A percentile compares a stretch with the other conserved stretches of the same genome.
Evolutionary conservation across 2,113 vertebrate genomes (phyloP).

Genomic region (Etheostoma spectabile): DNA sequence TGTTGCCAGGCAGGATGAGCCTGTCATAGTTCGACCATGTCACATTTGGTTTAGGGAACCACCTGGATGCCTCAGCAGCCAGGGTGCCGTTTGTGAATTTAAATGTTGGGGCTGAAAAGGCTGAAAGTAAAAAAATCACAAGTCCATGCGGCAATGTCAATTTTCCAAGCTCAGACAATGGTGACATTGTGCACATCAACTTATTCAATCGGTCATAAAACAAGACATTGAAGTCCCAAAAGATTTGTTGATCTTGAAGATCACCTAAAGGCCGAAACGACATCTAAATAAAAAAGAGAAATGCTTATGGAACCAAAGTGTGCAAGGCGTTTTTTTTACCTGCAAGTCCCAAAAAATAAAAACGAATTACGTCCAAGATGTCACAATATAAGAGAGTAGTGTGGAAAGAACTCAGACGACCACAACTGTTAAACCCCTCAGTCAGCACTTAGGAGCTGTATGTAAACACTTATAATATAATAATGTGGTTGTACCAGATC

Average conservation of each 20-base stretch:
- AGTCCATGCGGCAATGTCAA: no score
- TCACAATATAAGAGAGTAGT: background rate
- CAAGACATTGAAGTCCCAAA: background rate
- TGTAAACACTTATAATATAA: background rate
- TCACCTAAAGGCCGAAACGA: no score
- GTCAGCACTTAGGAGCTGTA: background rate
- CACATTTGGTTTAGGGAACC: slow-evolving; percentile 63
- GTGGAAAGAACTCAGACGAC: background rate
- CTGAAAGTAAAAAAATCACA: slow-evolving; percentile 30
- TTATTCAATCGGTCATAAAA: background rate
- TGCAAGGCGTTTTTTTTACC: no score
- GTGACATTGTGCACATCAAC: background rate
- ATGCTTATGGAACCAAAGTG: no score
- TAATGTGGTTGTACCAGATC: background rate
- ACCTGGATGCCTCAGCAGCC: slow-evolving; percentile 40
- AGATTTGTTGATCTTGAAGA: no score
- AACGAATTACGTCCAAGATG: background rate
- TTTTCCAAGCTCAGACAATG: background rate
- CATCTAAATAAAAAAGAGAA: no score
- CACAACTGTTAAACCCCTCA: background rate
- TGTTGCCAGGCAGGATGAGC: slow-evolving; percentile 11
- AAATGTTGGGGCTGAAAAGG: slow-evolving; percentile 60
- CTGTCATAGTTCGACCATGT: slow-evolving; percentile 36
- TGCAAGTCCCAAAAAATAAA: background rate
- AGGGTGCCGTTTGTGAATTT: background rate